Evolutionary conservation across 2,113 vertebrate genomes (phyloP).

Genomic region (Cyanoliseus patagonus): DNA sequence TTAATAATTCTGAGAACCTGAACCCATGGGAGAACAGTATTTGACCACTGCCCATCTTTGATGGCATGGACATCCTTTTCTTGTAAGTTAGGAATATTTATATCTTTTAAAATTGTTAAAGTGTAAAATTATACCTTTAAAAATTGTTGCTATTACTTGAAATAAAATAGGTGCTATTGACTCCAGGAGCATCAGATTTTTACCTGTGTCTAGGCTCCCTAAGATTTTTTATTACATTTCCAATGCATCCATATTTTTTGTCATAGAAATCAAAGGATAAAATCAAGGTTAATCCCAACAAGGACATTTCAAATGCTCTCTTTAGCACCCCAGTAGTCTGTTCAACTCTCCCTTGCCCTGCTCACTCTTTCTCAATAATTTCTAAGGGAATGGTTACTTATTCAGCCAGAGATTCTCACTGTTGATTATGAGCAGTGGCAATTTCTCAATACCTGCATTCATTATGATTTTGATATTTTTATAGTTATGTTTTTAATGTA

Average conservation of each 20-base stretch:
- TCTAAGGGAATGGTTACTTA: not conserved
- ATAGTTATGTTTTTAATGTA: not conserved
- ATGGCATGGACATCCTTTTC: not conserved
- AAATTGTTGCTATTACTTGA: not conserved
- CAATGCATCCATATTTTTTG: not conserved
- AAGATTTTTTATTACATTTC: not conserved
- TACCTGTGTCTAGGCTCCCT: not conserved
- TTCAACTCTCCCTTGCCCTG: accelerated
- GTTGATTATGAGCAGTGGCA: not conserved
- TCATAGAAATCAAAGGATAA: not conserved
- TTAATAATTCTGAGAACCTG: not conserved
- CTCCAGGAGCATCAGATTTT: not conserved
- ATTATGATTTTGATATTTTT: not conserved
- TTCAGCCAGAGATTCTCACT: not conserved
- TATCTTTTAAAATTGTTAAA: not conserved
- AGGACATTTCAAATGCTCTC: not conserved
- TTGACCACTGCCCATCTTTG: not conserved
- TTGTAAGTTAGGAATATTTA: not conserved
- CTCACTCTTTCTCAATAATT: not conserved
- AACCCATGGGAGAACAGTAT: not conserved
- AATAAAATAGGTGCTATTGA: not conserved
- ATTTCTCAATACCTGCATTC: not conserved
- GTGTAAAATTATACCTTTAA: not conserved
- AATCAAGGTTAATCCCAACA: not conserved
- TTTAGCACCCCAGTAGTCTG: not conserved